Conservation (phyloP, 2,113 vertebrate species). For the Ctenomys sociabilis region DNA sequence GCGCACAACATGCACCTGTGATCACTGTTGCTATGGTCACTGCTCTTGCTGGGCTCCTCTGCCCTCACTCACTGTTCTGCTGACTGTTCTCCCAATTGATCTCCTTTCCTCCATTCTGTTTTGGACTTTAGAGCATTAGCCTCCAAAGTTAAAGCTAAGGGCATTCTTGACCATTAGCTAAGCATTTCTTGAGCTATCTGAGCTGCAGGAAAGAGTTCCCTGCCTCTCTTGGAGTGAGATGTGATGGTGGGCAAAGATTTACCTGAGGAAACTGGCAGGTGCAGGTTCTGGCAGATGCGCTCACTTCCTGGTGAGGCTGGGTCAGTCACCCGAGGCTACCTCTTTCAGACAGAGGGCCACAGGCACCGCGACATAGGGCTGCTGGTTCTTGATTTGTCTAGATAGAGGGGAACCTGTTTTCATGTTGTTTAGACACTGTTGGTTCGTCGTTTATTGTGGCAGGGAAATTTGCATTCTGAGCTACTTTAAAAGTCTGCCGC, state of each 20-base stretch:
- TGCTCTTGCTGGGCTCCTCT: background rate
- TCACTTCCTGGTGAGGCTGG: background rate
- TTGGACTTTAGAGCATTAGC: background rate
- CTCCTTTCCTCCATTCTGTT: background rate
- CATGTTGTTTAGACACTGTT: background rate
- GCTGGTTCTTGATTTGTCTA: background rate
- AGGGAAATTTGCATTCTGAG: background rate
- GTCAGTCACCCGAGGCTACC: background rate
- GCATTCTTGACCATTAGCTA: background rate
- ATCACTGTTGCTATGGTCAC: background rate
- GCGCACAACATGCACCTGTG: background rate
- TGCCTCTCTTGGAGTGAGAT: background rate
- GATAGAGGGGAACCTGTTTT: background rate
- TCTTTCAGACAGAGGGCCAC: background rate
- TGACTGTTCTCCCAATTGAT: background rate
- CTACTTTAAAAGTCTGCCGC: background rate
- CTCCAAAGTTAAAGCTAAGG: background rate
- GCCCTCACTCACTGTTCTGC: background rate
- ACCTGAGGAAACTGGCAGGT: too few relatives aligned
- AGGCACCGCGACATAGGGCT: fast-evolving
- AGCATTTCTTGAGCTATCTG: background rate
- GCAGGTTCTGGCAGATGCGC: background rate
- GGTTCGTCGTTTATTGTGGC: background rate
- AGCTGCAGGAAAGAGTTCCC: background rate
- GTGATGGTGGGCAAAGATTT: background rate